phyloP scores from a whole-genome alignment of 2,888 invertebrate genomes.

The Acleris sparsana region DNA sequence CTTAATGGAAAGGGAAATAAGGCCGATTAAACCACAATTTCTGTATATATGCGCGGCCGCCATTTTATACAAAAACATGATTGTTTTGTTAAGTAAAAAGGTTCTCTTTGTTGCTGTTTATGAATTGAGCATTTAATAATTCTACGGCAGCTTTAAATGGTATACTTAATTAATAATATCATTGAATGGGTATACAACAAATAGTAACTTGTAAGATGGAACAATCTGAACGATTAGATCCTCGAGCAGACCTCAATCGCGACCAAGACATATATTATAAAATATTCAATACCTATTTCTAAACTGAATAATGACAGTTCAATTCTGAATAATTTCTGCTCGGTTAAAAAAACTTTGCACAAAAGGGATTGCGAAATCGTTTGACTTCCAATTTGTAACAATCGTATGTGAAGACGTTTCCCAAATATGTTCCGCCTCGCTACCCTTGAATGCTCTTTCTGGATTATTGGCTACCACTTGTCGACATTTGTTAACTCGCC shows the following conservation, averaged over 20 bases:
- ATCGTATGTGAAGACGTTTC: conserved; percentile 11
- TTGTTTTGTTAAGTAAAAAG: conserved; percentile 14
- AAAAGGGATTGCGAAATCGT: conserved; percentile 2
- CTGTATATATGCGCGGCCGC: conserved; percentile 1
- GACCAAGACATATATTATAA: too few species aligned
- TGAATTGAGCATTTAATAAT: conserved; percentile 5
- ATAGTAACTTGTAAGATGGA: too few species aligned
- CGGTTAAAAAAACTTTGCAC: not conserved
- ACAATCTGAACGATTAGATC: too few species aligned
- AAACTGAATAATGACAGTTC: too few species aligned
- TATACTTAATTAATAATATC: not conserved
- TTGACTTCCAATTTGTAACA: conserved; percentile 23
- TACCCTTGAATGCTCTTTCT: conserved; percentile 18
- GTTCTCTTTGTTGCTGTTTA: not conserved
- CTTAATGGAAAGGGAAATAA: conserved; percentile 19
- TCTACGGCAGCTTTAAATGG: conserved; percentile 14
- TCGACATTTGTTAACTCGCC: conserved; percentile 24
- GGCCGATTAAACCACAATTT: not conserved
- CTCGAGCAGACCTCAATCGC: too few species aligned
- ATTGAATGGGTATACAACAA: too few species aligned
- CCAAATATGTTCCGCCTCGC: conserved; percentile 18
- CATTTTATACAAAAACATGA: conserved; percentile 24
- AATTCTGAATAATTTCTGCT: not conserved
- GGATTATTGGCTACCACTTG: conserved; percentile 26
- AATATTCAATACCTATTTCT: too few species aligned